Conservation (phyloP, 2,113 vertebrate genomes). For the Brachypteracias leptosomus region DNA sequence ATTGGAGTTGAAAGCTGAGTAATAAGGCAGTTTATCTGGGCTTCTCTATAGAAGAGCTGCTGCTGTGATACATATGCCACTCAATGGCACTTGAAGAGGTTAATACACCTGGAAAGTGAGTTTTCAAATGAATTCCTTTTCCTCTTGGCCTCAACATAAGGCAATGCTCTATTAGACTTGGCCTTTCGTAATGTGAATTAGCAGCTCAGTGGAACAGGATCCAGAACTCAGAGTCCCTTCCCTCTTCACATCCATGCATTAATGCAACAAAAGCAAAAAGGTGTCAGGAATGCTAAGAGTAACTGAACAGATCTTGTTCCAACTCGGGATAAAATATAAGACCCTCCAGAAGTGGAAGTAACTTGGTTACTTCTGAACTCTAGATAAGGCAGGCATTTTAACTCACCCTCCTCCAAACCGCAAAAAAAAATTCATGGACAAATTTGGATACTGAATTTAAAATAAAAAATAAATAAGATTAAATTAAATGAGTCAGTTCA, state of each 20-base stretch:
- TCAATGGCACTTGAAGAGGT: constrained; percentile 42
- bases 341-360: constrained; percentile 67
- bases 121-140: constrained; percentile 51
- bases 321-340: constrained; percentile 58
- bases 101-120: constrained; percentile 55
- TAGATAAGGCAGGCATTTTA: constrained; percentile 38
- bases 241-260: constrained; percentile 55
- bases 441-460: constrained; percentile 29
- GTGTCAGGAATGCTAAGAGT: constrained; percentile 67
- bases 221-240: constrained; percentile 50
- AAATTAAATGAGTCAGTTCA: constrained; percentile 8
- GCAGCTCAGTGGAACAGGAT: constrained; percentile 52
- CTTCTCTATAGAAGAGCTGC: not conserved
- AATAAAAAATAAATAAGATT: constrained; percentile 39
- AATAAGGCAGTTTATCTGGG: constrained; percentile 19
- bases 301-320: constrained; percentile 66
- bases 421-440: constrained; percentile 27
- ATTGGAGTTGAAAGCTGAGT: constrained; percentile 7
- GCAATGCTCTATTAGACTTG: constrained; percentile 59
- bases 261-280: constrained; percentile 70
- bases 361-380: constrained; percentile 44
- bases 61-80: not conserved
- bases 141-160: constrained; percentile 55
- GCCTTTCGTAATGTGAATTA: constrained; percentile 66
- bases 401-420: constrained; percentile 3